Base-by-base conservation (phyloP, 2,888 invertebrate genomes). In the Dasypogon diadema region DNA sequence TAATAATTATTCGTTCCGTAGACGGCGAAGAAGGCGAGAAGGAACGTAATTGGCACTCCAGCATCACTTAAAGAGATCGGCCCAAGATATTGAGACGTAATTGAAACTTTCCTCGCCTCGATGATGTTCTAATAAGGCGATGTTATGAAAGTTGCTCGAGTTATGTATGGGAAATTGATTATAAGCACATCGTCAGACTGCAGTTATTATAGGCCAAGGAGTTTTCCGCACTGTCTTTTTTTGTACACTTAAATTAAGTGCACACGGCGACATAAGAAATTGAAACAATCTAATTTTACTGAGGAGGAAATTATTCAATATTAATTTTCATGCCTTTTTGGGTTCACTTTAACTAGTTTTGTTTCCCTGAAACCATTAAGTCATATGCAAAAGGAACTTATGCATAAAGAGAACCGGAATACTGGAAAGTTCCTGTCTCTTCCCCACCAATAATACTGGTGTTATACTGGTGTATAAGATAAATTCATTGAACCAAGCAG, bases 1-100 rank as follows among this genome's bases (percentile, higher is more conserved):
- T 14, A 22, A 68, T n/a, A 68, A 48, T 48, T 68, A 65, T 24
- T 48, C 48, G 26, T 48, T 48, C 65, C 26, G n/a, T 48, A 68
- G 65, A 48, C 8, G 65, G 65, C 12, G 48, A 48, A 60, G 46
- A 26, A 68, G 65, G 65, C 65, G 46, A 68, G 46, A 68, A 48
- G 26, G 26, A 68, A 26, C 24, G 65, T 68, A 68, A 68, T 68
- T 68, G 65, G 48, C 24, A 68, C 48, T 48, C 65, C 12, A 34
- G 48, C 14, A 68, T 24, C 16, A 26, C 48, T 48, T 24, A 68
- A 65, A n/a, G 63, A 68, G 65, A 68, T 68, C 26, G 4, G 18
- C 12, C 5, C 48, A n/a, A 48, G 65, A 68, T 68, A 68, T 68
- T 42, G 48, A 48, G 48, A 68, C 65, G 48, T 24, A 42, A 10